Evolutionary conservation across 2,113 vertebrate genomes (phyloP).

Genomic region (Brienomyrus brachyistius): DNA sequence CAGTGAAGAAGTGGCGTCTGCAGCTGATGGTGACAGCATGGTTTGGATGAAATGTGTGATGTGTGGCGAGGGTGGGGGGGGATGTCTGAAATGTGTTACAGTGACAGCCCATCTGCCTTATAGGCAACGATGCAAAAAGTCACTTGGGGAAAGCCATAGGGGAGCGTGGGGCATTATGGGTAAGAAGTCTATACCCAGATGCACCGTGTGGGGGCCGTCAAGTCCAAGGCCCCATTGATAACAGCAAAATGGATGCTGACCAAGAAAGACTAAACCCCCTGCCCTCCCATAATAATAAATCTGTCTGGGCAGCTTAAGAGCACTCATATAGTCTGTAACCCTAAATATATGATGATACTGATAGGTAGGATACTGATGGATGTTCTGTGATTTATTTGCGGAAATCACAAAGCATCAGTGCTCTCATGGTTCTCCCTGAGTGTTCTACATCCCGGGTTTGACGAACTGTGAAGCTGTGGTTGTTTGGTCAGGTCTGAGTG

Average conservation of each 20-base stretch:
- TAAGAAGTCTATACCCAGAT: background rate
- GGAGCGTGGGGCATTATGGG: background rate
- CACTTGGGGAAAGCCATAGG: background rate
- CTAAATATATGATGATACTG: background rate
- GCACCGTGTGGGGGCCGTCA: background rate
- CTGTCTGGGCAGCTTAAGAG: background rate
- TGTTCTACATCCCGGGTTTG: background rate
- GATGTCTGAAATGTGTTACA: background rate
- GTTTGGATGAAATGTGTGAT: background rate
- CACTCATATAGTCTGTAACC: background rate
- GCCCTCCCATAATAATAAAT: background rate
- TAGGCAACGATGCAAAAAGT: background rate
- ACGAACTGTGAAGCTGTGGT: background rate
- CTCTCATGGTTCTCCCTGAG: background rate
- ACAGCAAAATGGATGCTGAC: background rate
- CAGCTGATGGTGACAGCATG: conserved; percentile 37
- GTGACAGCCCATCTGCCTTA: background rate
- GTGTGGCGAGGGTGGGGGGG: conserved; percentile 16
- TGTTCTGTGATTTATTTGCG: background rate
- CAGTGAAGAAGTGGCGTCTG: conserved; percentile 43
- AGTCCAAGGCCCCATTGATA: background rate
- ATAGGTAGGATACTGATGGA: background rate
- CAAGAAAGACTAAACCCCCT: background rate
- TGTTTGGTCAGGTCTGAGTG: conserved; percentile 12
- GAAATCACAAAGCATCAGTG: background rate